phyloP scores from a whole-genome alignment of 2,888 invertebrate genomes.

The Theretra japonica region DNA sequence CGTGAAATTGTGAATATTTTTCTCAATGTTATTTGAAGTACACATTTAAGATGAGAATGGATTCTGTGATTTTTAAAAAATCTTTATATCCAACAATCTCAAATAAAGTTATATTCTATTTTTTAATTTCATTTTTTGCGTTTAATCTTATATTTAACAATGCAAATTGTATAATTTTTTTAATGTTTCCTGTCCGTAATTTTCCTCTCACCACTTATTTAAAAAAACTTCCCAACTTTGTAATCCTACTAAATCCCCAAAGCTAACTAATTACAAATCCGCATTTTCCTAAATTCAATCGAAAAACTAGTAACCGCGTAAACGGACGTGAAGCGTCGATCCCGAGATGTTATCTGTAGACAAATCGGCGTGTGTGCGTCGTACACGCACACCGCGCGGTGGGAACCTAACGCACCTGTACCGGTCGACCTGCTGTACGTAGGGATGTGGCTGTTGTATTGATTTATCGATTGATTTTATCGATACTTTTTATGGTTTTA shows the following conservation, averaged over 20 bases:
- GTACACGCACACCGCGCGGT: conserved; percentile 51
- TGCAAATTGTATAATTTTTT: no score
- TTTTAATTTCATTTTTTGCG: no score
- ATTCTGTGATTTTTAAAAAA: no score
- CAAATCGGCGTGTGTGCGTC: conserved; percentile 69
- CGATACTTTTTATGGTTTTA: conserved; percentile 30
- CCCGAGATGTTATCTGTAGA: conserved; percentile 64
- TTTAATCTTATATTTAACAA: no score
- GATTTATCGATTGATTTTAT: conserved; percentile 38
- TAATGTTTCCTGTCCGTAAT: no score
- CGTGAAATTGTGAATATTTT: no score
- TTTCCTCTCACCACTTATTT: no score
- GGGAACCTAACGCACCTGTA: conserved; percentile 82
- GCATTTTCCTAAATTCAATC: neutral
- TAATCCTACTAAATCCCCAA: neutral
- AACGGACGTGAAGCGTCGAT: conserved; percentile 60
- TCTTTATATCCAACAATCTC: no score
- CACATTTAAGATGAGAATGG: no score
- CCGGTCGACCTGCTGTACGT: conserved; percentile 63
- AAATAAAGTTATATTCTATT: no score
- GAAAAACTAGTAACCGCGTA: neutral
- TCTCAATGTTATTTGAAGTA: no score
- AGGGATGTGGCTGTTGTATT: conserved; percentile 51
- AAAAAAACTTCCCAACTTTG: no score
- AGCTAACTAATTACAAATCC: neutral